phyloP scores from a whole-genome alignment of 1,140 invertebrate genomes.

The Thalassaphorura encarpata region DNA sequence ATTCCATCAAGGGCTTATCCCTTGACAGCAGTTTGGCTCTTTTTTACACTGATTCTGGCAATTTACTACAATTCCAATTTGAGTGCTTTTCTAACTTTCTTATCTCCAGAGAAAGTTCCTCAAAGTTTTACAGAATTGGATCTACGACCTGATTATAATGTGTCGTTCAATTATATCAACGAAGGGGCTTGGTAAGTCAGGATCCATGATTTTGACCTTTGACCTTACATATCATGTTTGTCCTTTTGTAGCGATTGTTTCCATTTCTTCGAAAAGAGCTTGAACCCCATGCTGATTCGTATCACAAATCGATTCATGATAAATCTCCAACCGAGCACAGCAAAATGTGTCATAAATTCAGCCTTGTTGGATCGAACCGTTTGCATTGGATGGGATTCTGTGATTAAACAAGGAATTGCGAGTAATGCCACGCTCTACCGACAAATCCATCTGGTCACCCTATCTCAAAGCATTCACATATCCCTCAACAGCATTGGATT shows the following conservation, averaged over 20 bases:
- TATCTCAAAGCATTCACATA: slow-evolving; percentile 10
- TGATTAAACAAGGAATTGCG: slow-evolving; percentile 10
- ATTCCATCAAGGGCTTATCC: slow-evolving; percentile 16
- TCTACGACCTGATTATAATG: slow-evolving; percentile 12
- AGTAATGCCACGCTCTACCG: slow-evolving; percentile 13
- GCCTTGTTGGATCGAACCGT: slow-evolving; percentile 1
- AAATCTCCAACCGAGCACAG: slow-evolving; percentile 15
- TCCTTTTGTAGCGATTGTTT: no score
- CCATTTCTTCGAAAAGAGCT: slow-evolving; percentile 14
- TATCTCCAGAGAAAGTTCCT: slow-evolving; percentile 5
- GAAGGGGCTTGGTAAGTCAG: slow-evolving; percentile 15
- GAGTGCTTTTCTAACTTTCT: slow-evolving; percentile 9
- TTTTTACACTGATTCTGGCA: slow-evolving; percentile 12
- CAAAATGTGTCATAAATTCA: slow-evolving; percentile 11
- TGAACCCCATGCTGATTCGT: slow-evolving; percentile 4
- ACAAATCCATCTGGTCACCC: slow-evolving; percentile 2
- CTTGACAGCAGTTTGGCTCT: slow-evolving; percentile 18
- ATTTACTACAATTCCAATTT: slow-evolving; percentile 21
- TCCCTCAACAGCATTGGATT: slow-evolving; percentile 18
- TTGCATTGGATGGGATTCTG: slow-evolving; percentile 18
- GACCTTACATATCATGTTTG: no score
- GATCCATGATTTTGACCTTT: no score
- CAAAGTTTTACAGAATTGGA: slow-evolving; percentile 7
- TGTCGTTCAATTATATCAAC: slow-evolving; percentile 19
- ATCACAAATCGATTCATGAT: slow-evolving; percentile 12